phyloP scores from a whole-genome alignment of 2,113 vertebrate species.

The Anolis carolinensis region DNA sequence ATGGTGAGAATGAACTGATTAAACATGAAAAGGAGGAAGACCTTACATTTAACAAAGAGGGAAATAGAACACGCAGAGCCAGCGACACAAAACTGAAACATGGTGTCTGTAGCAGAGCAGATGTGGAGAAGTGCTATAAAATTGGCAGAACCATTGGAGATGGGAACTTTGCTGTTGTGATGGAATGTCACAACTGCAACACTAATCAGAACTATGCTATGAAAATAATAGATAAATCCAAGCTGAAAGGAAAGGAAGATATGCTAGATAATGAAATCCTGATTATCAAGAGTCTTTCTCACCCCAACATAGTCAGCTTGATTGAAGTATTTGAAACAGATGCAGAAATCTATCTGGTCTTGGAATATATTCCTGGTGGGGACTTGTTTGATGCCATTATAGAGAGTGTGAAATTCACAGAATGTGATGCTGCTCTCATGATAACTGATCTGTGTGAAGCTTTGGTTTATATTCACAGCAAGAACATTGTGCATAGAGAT shows the following conservation, averaged over 20 bases:
- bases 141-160: constrained; percentile 89
- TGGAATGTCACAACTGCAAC: constrained; percentile 81
- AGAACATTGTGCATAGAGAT: constrained; percentile 92
- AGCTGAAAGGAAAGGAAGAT: constrained; percentile 91
- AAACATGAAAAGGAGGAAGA: constrained; percentile 62
- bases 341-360: constrained; percentile 88
- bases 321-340: constrained; percentile 88
- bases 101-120: constrained; percentile 56
- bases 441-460: constrained; percentile 89
- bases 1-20: constrained; percentile 27
- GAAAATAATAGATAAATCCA: constrained; percentile 92
- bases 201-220: constrained; percentile 82
- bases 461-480: constrained; percentile 90
- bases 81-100: constrained; percentile 52
- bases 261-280: constrained; percentile 95
- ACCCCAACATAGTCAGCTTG: constrained; percentile 90
- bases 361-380: constrained; percentile 92
- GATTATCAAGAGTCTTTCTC: constrained; percentile 87
- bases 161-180: constrained; percentile 94
- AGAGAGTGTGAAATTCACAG: constrained; percentile 87
- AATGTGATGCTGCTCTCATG: constrained; percentile 86
- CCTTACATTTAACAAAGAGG: constrained; percentile 56
- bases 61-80: constrained; percentile 49
- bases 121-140: constrained; percentile 86
- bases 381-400: constrained; percentile 96